These are phyloP conservation scores for Archocentrus centrarchus DNA, from an alignment of 2,113 vertebrate genomes.

Conservation along the genomic window DNA sequence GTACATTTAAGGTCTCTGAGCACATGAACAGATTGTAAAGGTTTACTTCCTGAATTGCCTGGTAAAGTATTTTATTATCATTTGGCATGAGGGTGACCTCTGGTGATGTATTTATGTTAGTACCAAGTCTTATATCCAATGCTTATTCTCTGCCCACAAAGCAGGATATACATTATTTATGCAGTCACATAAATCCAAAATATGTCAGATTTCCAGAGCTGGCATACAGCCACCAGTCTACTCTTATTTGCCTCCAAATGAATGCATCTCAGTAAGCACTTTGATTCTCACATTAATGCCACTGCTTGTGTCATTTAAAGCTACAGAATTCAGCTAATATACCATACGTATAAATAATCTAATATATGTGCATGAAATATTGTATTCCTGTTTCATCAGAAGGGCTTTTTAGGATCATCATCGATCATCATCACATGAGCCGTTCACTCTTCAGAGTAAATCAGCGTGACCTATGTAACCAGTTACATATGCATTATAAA, in stretches of 20 bases:
- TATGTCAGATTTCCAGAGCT: background rate
- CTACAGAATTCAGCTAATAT: slow-evolving; percentile 20
- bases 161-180: slow-evolving; percentile 11
- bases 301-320: slow-evolving; percentile 17
- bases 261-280: slow-evolving; percentile 17
- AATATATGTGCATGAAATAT: slow-evolving; percentile 67
- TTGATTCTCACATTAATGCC: background rate
- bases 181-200: background rate
- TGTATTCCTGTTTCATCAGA: slow-evolving; percentile 63
- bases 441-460: slow-evolving; percentile 42
- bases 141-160: background rate
- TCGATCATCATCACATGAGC: slow-evolving; percentile 60
- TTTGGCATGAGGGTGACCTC: slow-evolving; percentile 12
- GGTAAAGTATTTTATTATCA: background rate
- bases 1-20: background rate
- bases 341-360: slow-evolving; percentile 62
- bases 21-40: background rate
- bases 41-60: background rate
- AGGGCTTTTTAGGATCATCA: slow-evolving; percentile 67
- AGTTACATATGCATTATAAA: slow-evolving; percentile 53
- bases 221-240: background rate
- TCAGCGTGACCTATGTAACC: slow-evolving; percentile 45
- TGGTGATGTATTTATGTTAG: slow-evolving; percentile 18
- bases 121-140: background rate
- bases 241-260: background rate